Evolutionary conservation across 2,888 invertebrate genomes (phyloP).

Genomic region (Cyclophora punctaria): DNA sequence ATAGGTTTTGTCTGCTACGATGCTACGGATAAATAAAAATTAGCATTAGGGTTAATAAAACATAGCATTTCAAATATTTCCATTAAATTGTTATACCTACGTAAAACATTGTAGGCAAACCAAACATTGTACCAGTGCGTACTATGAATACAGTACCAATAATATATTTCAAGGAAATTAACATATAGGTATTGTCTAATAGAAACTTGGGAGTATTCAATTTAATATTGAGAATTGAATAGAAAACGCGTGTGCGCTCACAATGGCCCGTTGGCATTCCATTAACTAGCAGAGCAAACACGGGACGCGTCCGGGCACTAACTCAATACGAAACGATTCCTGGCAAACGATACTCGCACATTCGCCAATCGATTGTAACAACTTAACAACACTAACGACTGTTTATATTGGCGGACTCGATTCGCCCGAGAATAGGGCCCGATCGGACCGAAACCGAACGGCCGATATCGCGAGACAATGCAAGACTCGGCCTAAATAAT

Average conservation of each 20-base stretch:
- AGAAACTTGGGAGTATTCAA: conserved; percentile 22
- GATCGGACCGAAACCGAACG: conserved; percentile 24
- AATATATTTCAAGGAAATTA: conserved; percentile 37
- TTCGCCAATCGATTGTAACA: conserved; percentile 48
- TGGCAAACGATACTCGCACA: conserved; percentile 52
- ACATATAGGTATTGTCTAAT: conserved; percentile 19
- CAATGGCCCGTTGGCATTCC: conserved; percentile 67
- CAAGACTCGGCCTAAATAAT: conserved; percentile 66
- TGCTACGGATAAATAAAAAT: too few species aligned
- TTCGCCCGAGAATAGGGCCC: conserved; percentile 29
- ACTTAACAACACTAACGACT: conserved; percentile 61
- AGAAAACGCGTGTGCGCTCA: conserved; percentile 56
- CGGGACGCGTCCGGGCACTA: conserved; percentile 54
- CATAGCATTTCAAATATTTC: too few species aligned
- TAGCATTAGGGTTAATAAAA: too few species aligned
- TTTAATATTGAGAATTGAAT: conserved; percentile 58
- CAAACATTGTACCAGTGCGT: background rate
- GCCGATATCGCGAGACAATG: conserved; percentile 65
- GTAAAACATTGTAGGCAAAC: too few species aligned
- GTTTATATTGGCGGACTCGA: conserved; percentile 55
- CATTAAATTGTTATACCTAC: too few species aligned
- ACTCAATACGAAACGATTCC: conserved; percentile 59
- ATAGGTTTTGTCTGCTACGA: too few species aligned
- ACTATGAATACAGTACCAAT: conserved; percentile 15
- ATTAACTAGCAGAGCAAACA: conserved; percentile 69